Evolutionary conservation across 2,888 invertebrate genomes (phyloP).

Genomic region (Latrodectus elegans): DNA sequence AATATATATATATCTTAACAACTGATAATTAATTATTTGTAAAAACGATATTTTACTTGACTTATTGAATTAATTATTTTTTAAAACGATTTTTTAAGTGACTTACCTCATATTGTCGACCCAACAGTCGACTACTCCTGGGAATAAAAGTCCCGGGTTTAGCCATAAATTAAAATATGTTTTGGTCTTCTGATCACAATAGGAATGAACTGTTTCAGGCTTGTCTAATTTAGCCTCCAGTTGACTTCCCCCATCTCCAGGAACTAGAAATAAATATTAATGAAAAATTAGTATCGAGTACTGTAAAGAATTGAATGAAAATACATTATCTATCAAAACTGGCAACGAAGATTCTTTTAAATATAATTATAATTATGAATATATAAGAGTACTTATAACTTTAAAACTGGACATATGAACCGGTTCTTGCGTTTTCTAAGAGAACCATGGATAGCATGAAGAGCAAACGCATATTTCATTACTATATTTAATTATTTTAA

Average conservation of each 20-base stretch:
- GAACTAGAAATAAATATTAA: slow-evolving; percentile 80
- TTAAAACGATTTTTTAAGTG: slow-evolving; percentile 2
- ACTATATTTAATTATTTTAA: no score
- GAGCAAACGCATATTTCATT: no score
- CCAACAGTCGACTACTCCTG: slow-evolving; percentile 95
- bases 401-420: no score
- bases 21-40: not conserved
- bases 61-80: not conserved
- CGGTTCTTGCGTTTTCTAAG: no score
- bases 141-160: slow-evolving; percentile 91
- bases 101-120: slow-evolving; percentile 78
- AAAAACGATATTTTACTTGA: not conserved
- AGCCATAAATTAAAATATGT: slow-evolving; percentile 96
- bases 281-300: no score
- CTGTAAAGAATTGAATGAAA: no score
- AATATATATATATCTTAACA: not conserved
- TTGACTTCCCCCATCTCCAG: slow-evolving; percentile 98
- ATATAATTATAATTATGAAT: no score
- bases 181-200: slow-evolving; percentile 86
- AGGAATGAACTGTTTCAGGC: slow-evolving; percentile 84
- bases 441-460: no score
- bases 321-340: no score
- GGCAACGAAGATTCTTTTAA: no score
- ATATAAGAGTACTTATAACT: no score
- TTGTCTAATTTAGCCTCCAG: slow-evolving; percentile 93